phyloP scores from a whole-genome alignment of 1,140 invertebrate genomes.

The Kradibia gibbosae region DNA sequence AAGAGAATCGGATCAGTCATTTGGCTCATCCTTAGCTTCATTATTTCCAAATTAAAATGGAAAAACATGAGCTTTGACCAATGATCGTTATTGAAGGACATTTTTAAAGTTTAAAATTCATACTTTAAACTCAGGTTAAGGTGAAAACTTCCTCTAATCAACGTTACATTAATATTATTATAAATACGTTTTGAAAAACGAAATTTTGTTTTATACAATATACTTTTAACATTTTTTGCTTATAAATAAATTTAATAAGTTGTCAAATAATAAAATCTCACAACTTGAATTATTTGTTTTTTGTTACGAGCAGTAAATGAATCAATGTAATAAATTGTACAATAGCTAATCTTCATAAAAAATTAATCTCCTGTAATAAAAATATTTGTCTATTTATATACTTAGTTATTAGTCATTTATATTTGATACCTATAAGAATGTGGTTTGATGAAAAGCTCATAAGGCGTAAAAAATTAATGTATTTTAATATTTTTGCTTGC shows the following conservation, averaged over 20 bases:
- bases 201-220: constrained; percentile 20
- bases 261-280: background rate
- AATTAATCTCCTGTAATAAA: constrained; percentile 61
- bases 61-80: constrained; percentile 40
- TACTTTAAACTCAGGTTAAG: constrained; percentile 49
- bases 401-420: constrained; percentile 44
- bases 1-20: constrained; percentile 26
- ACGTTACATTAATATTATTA: constrained; percentile 36
- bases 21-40: constrained; percentile 29
- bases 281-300: constrained; percentile 22
- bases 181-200: constrained; percentile 14
- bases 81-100: constrained; percentile 42
- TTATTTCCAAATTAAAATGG: constrained; percentile 21
- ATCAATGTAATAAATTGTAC: constrained; percentile 55
- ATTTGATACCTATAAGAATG: constrained; percentile 30
- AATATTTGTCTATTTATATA: constrained; percentile 61
- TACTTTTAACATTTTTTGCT: constrained; percentile 8
- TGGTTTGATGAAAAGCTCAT: background rate
- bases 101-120: constrained; percentile 40
- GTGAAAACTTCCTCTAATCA: constrained; percentile 42
- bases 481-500: constrained; percentile 24
- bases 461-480: constrained; percentile 22
- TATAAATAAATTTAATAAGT: constrained; percentile 26
- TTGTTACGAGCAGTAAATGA: constrained; percentile 11
- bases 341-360: constrained; percentile 58